A percentile compares a stretch with the other conserved stretches of the same genome.
Conservation (phyloP, 1,140 invertebrate genomes). For the Bombus soroeensis region DNA sequence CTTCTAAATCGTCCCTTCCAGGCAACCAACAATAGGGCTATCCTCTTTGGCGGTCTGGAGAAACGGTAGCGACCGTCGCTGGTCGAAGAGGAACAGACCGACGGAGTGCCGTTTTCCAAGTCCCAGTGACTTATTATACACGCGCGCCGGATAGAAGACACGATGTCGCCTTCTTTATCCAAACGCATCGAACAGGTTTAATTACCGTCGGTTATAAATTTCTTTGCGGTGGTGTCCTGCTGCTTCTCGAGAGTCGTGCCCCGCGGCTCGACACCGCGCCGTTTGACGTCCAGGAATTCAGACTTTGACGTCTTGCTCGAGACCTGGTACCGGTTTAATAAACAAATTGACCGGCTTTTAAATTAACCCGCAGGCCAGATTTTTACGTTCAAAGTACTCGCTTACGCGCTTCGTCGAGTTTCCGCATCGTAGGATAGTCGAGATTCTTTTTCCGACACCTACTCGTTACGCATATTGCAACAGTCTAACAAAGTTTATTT, state of each 20-base stretch:
- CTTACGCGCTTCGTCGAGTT: fast-evolving
- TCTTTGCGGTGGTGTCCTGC: background rate
- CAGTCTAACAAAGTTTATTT: too few relatives aligned
- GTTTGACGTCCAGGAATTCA: slow-evolving; percentile 13
- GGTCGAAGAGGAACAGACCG: background rate
- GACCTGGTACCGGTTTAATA: background rate
- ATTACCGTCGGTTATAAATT: slow-evolving; percentile 41
- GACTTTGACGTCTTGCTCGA: slow-evolving; percentile 32
- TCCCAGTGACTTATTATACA: background rate
- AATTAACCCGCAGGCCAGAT: background rate
- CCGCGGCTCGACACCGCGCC: background rate
- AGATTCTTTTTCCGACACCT: too few relatives aligned
- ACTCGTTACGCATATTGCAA: too few relatives aligned
- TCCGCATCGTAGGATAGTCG: background rate
- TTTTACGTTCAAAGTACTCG: background rate
- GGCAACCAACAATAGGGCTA: slow-evolving; percentile 34
- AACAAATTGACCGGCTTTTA: background rate
- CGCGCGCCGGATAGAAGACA: background rate
- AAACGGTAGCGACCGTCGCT: slow-evolving; percentile 24
- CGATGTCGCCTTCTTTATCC: slow-evolving; percentile 23
- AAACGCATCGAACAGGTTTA: slow-evolving; percentile 47
- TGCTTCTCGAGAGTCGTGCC: background rate
- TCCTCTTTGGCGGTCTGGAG: background rate
- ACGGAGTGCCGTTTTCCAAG: background rate
- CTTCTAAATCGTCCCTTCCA: slow-evolving; percentile 54